Conservation (phyloP, 2,888 invertebrate genomes). For the Esperia sulphurella region DNA sequence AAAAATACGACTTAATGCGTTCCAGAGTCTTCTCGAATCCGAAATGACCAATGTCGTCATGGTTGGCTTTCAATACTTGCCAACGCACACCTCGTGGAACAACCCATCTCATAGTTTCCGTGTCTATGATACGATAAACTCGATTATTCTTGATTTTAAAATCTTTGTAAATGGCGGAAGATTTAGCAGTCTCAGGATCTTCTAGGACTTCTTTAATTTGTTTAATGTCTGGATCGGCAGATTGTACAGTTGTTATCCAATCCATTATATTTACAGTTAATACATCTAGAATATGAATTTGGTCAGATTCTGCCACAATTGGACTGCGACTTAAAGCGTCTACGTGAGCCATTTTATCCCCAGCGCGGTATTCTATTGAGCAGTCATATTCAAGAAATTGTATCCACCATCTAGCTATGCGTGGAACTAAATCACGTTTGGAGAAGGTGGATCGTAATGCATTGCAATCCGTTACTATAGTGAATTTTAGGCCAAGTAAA, state of each 20-base stretch:
- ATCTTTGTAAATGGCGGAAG: not conserved
- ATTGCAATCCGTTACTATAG: conserved; percentile 14
- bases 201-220: conserved; percentile 19
- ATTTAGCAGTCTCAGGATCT: not conserved
- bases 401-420: conserved; percentile 14
- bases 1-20: no score
- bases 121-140: not conserved
- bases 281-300: no score
- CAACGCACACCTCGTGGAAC: conserved; percentile 6
- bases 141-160: not conserved
- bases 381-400: conserved; percentile 12
- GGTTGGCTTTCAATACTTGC: conserved; percentile 19
- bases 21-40: conserved; percentile 22
- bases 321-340: no score
- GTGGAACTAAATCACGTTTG: conserved; percentile 12
- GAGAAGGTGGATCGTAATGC: conserved; percentile 13
- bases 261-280: not conserved
- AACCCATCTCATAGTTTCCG: not conserved
- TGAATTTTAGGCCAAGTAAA: conserved; percentile 6
- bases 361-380: conserved; percentile 9
- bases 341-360: conserved; percentile 8
- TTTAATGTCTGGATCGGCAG: not conserved
- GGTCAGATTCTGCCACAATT: no score
- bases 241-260: not conserved
- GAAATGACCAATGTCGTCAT: conserved; percentile 27